A percentile compares a stretch with the other conserved stretches of the same genome.
phyloP scores from a whole-genome alignment of 1,140 invertebrate species.

The Battus philenor region DNA sequence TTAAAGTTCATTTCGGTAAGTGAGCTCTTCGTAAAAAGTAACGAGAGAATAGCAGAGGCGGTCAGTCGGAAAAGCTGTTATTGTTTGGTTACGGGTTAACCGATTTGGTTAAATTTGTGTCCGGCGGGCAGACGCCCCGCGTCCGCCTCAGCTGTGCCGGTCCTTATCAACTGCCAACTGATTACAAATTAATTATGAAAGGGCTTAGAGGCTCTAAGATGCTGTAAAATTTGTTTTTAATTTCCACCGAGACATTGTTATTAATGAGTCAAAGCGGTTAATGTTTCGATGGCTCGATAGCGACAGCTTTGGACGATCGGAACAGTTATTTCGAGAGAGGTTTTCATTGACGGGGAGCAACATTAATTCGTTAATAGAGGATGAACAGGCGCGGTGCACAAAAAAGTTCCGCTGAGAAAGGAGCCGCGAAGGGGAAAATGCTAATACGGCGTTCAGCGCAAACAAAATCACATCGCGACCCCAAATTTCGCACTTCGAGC shows the following conservation, averaged over 20 bases:
- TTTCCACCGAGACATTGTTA: slow-evolving; percentile 11
- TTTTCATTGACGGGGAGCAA: too few species aligned
- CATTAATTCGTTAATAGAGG: too few species aligned
- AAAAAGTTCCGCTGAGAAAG: too few species aligned
- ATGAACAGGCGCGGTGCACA: too few species aligned
- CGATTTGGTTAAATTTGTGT: slow-evolving; percentile 73
- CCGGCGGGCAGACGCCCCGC: slow-evolving; percentile 63
- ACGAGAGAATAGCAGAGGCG: slow-evolving; percentile 35
- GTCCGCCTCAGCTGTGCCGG: slow-evolving; percentile 23
- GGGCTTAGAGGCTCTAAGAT: slow-evolving; percentile 17
- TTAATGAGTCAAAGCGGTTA: slow-evolving; percentile 11
- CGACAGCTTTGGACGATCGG: too few species aligned
- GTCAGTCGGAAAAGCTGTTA: slow-evolving; percentile 72
- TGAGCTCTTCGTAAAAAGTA: slow-evolving; percentile 15
- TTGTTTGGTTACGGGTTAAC: slow-evolving; percentile 74
- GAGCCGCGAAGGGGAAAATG: slow-evolving; percentile 60
- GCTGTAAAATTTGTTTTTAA: slow-evolving; percentile 19
- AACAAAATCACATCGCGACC: slow-evolving; percentile 72
- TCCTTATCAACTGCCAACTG: slow-evolving; percentile 41
- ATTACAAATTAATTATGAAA: slow-evolving; percentile 18
- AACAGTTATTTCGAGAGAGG: too few species aligned
- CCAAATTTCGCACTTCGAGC: slow-evolving; percentile 72
- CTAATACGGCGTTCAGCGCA: slow-evolving; percentile 63
- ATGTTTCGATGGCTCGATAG: too few species aligned
- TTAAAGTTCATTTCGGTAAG: slow-evolving; percentile 16